These are phyloP conservation scores for Triplophysa yarkandensis DNA, from an alignment of 2,797 vertebrate species.

Conservation along the genomic window DNA sequence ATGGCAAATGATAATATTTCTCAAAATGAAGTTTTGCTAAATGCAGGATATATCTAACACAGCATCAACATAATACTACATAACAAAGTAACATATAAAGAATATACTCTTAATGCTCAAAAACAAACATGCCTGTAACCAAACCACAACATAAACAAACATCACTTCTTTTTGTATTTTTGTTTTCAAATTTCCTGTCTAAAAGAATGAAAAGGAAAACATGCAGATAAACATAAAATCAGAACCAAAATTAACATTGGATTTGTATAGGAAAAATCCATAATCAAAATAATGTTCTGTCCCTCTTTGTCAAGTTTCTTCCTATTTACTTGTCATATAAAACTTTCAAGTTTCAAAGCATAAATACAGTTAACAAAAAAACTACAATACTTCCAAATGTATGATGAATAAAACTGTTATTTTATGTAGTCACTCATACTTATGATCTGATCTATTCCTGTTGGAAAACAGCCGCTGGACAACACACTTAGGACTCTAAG, in stretches of 20 bases:
- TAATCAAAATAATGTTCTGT: not conserved
- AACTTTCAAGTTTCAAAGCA: conserved; percentile 9
- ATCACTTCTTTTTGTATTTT: not conserved
- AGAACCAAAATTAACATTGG: not conserved
- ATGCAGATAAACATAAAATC: conserved; percentile 19
- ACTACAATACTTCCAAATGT: conserved; percentile 12
- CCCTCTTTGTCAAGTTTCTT: conserved; percentile 19
- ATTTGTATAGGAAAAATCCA: too few species aligned
- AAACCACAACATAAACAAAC: conserved; percentile 3
- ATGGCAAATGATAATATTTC: not conserved
- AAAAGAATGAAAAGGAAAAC: conserved; percentile 9
- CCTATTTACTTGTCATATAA: not conserved
- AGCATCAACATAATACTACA: not conserved
- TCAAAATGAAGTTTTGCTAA: not conserved
- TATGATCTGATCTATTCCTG: not conserved
- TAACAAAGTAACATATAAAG: not conserved
- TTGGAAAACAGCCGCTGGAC: not conserved
- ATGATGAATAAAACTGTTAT: not conserved
- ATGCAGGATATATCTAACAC: not conserved
- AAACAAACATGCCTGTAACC: conserved; percentile 19
- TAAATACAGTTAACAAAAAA: conserved; percentile 12
- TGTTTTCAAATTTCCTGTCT: not conserved
- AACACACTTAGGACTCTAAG: not conserved
- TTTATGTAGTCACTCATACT: conserved; percentile 5
- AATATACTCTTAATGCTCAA: not conserved